Percentiles rank a stretch among this genome's conserved stretches.
These are phyloP conservation scores for Siniperca knerii DNA, from an alignment of 2,113 vertebrate genomes.

Conservation along the genomic window DNA sequence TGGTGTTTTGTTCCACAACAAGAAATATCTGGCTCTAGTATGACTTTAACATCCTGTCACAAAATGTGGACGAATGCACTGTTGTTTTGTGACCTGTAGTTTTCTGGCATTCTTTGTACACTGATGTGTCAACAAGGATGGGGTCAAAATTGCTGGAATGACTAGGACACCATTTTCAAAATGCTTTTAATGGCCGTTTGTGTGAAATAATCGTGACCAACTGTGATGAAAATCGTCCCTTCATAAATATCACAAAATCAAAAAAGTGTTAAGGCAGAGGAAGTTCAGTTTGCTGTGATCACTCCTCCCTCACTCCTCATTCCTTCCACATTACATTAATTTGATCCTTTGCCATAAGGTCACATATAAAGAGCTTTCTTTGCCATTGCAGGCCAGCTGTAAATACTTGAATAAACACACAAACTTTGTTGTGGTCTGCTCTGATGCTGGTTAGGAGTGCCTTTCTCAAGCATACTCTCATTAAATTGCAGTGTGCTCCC, in stretches of 20 bases:
- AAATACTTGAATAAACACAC: conserved; percentile 71
- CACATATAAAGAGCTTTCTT: conserved; percentile 45
- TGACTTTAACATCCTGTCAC: conserved; percentile 27
- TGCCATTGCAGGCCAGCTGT: conserved; percentile 43
- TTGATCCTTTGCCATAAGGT: conserved; percentile 47
- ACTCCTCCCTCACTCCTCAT: neutral
- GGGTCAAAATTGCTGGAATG: neutral
- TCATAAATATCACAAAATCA: neutral
- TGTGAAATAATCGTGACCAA: neutral
- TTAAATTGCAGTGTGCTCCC: conserved; percentile 65
- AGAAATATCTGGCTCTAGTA: conserved; percentile 17
- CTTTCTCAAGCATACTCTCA: conserved; percentile 53
- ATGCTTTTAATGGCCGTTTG: neutral
- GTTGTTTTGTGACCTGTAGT: neutral
- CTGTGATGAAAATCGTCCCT: neutral
- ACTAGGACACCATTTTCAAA: neutral
- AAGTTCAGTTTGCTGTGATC: neutral
- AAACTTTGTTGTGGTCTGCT: conserved; percentile 70
- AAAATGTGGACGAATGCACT: conserved; percentile 3
- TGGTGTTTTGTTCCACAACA: conserved; percentile 23
- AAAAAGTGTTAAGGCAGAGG: neutral
- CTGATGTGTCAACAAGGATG: neutral
- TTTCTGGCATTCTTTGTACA: neutral
- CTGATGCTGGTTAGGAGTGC: conserved; percentile 46
- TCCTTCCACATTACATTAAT: conserved; percentile 40